A percentile compares a stretch with the other conserved stretches of the same genome.
Conservation (phyloP, 2,113 vertebrate species). For the Chionodraco myersi region DNA sequence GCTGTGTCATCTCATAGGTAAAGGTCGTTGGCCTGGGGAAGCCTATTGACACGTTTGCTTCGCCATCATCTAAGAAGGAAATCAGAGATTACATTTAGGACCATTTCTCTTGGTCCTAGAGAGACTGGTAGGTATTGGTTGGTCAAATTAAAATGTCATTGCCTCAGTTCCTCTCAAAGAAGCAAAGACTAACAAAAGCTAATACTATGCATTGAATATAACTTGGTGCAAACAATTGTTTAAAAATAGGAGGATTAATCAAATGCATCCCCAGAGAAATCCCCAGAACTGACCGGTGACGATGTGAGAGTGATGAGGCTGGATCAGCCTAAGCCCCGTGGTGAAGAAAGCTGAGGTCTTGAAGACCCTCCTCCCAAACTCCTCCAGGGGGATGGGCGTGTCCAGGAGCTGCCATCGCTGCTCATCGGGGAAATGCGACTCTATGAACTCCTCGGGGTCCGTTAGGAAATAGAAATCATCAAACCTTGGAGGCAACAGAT, state of each 20-base stretch:
- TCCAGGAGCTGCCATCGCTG: slow-evolving; percentile 86
- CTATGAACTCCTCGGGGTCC: slow-evolving; percentile 84
- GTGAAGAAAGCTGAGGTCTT: slow-evolving; percentile 86
- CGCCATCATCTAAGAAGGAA: slow-evolving; percentile 80
- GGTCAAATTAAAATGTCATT: neutral
- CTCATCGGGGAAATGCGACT: slow-evolving; percentile 84
- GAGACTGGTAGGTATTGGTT: neutral
- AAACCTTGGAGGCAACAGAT: slow-evolving; percentile 73
- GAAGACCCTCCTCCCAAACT: slow-evolving; percentile 84
- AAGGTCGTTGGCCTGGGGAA: slow-evolving; percentile 79
- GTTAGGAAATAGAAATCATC: slow-evolving; percentile 87
- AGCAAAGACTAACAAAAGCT: neutral
- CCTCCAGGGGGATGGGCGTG: slow-evolving; percentile 54
- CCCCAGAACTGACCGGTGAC: slow-evolving; percentile 75
- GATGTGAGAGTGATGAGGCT: slow-evolving; percentile 79
- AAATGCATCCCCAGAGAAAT: no score
- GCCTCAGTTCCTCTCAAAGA: neutral
- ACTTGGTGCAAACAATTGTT: neutral
- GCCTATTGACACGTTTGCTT: slow-evolving; percentile 80
- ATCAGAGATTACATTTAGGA: neutral
- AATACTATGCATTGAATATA: neutral
- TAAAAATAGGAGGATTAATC: neutral
- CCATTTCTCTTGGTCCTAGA: neutral
- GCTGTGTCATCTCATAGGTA: slow-evolving; percentile 84
- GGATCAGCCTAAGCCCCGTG: slow-evolving; percentile 80